phyloP scores from a whole-genome alignment of 1,140 invertebrate genomes.

The Solen grandis region DNA sequence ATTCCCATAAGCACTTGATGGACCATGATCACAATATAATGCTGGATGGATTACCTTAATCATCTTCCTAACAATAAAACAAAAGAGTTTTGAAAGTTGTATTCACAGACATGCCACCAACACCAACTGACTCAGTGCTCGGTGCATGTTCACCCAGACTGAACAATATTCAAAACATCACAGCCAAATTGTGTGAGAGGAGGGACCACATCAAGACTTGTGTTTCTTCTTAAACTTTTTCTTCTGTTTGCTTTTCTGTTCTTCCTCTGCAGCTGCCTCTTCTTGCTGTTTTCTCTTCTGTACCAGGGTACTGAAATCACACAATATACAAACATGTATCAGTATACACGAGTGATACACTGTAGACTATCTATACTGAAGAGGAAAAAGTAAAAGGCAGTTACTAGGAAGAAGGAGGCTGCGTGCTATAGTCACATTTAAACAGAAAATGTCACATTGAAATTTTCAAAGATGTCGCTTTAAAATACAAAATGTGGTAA shows the following conservation, averaged over 20 bases:
- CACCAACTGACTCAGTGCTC: too few relatives aligned
- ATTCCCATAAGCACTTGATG: too few relatives aligned
- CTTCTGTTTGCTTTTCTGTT: conserved; percentile 41
- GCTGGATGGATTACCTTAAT: too few relatives aligned
- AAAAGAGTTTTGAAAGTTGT: too few relatives aligned
- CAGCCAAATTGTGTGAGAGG: too few relatives aligned
- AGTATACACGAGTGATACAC: neutral
- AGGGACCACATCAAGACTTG: neutral
- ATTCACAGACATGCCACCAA: too few relatives aligned
- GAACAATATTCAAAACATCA: too few relatives aligned
- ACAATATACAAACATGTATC: too few relatives aligned
- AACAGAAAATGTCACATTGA: too few relatives aligned
- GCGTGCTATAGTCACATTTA: neutral
- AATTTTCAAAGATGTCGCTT: neutral
- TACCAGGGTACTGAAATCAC: conserved; percentile 41
- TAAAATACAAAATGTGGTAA: neutral
- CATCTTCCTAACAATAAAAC: too few relatives aligned
- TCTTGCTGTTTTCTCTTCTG: conserved; percentile 46
- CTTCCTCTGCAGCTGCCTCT: neutral
- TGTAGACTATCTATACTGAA: neutral
- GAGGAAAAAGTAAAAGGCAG: neutral
- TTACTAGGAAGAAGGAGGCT: neutral
- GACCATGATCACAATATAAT: too few relatives aligned
- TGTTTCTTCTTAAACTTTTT: conserved; percentile 54
- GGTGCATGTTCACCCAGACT: too few relatives aligned